Evolutionary conservation across 2,797 vertebrate genomes (phyloP).

Genomic region (Crenuchus spilurus): DNA sequence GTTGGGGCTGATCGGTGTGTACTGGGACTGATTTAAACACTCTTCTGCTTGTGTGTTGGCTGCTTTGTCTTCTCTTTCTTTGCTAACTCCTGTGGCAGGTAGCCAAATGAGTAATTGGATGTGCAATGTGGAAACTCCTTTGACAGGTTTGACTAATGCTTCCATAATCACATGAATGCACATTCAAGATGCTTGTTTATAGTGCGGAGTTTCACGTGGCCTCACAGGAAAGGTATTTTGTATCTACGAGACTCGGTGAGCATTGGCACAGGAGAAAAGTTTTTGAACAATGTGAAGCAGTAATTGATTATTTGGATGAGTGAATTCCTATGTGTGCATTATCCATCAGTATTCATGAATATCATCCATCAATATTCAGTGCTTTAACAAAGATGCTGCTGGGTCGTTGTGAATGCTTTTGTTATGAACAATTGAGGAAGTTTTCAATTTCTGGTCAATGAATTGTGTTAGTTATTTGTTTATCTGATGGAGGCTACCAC

Average conservation of each 20-base stretch:
- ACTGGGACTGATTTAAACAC: neutral
- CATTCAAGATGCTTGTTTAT: constrained; percentile 10
- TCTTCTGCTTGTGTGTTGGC: neutral
- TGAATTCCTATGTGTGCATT: constrained; percentile 11
- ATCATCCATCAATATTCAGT: constrained; percentile 26
- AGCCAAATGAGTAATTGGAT: constrained; percentile 20
- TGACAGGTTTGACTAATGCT: constrained; percentile 10
- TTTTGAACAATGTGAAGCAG: neutral
- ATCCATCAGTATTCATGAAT: constrained; percentile 29
- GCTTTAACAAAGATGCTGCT: constrained; percentile 8
- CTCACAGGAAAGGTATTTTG: constrained; percentile 1
- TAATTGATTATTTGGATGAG: constrained; percentile 28
- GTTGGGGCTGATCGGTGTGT: no score
- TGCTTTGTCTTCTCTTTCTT: neutral
- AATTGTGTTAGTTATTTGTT: constrained; percentile 11
- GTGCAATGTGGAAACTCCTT: neutral
- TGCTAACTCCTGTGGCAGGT: neutral
- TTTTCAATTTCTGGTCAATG: constrained; percentile 1
- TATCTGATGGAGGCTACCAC: neutral
- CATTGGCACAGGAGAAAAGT: neutral
- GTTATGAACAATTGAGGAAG: neutral
- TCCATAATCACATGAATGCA: constrained; percentile 7
- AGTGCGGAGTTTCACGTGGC: neutral
- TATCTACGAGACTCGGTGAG: neutral
- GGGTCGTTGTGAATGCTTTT: constrained; percentile 25